phyloP scores from a whole-genome alignment of 1,140 invertebrate genomes.

The Drosophila burlai region DNA sequence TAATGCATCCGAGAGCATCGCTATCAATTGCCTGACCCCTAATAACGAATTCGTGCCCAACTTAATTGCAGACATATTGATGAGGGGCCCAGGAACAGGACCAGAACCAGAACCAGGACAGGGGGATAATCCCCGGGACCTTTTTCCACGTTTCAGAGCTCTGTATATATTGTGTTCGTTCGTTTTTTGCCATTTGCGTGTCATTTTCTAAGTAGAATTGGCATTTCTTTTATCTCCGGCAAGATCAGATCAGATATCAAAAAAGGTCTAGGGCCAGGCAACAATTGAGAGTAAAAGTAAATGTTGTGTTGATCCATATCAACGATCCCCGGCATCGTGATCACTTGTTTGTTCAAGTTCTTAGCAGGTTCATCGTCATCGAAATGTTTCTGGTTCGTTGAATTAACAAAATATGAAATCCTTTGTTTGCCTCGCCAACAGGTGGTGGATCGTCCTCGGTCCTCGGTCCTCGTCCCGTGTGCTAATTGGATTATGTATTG shows the following conservation, averaged over 20 bases:
- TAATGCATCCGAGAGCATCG: slow-evolving; percentile 34
- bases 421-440: slow-evolving; percentile 59
- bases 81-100: slow-evolving; percentile 30
- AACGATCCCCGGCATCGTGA: slow-evolving; percentile 50
- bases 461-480: slow-evolving; percentile 5
- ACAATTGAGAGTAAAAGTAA: slow-evolving; percentile 79
- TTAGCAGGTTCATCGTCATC: slow-evolving; percentile 71
- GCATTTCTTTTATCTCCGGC: slow-evolving; percentile 65
- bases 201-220: slow-evolving; percentile 77
- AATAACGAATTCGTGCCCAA: slow-evolving; percentile 66
- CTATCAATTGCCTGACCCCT: slow-evolving; percentile 65
- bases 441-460: slow-evolving; percentile 57
- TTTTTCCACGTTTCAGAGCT: slow-evolving; percentile 33
- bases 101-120: not conserved
- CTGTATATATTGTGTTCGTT: not conserved
- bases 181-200: slow-evolving; percentile 73
- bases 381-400: slow-evolving; percentile 77
- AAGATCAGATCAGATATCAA: slow-evolving; percentile 73
- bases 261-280: slow-evolving; percentile 50
- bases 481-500: slow-evolving; percentile 81
- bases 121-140: slow-evolving; percentile 51
- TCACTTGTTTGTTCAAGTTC: slow-evolving; percentile 79
- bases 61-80: slow-evolving; percentile 69
- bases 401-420: slow-evolving; percentile 73
- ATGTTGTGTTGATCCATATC: slow-evolving; percentile 66